Evolutionary conservation across 2,797 vertebrate genomes (phyloP).

Genomic region (Anguilla marmorata): DNA sequence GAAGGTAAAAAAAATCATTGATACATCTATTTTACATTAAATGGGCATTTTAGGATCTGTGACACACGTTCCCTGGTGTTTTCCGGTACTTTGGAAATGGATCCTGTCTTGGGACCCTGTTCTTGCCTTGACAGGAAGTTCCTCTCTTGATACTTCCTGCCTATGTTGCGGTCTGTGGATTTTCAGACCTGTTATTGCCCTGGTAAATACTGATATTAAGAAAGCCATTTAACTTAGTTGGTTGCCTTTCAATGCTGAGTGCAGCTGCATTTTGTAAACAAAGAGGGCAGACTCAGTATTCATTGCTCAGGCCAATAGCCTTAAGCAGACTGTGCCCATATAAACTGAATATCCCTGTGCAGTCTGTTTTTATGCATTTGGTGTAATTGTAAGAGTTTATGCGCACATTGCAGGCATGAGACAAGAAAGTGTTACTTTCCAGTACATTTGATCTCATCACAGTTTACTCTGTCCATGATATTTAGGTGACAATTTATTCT

Average conservation of each 20-base stretch:
- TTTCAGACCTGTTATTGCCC: not conserved
- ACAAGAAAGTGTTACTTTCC: not conserved
- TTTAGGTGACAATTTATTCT: not conserved
- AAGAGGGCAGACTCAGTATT: not conserved
- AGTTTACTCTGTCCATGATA: conserved; percentile 10
- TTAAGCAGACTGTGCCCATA: not conserved
- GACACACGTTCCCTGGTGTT: not conserved
- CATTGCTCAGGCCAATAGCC: not conserved
- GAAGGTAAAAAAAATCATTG: not conserved
- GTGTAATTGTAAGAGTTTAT: not conserved
- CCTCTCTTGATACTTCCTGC: not conserved
- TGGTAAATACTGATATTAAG: not conserved
- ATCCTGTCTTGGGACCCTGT: not conserved
- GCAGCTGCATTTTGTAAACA: not conserved
- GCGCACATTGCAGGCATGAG: not conserved
- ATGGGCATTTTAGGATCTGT: not conserved
- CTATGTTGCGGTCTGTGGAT: not conserved
- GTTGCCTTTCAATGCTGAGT: not conserved
- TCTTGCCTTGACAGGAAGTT: not conserved
- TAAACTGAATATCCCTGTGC: not conserved
- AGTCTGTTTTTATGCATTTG: not conserved
- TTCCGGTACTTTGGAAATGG: not conserved
- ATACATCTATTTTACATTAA: not conserved
- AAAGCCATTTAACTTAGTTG: conserved; percentile 9
- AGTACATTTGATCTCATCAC: not conserved